Conservation (phyloP, 2,888 invertebrate genomes). For the Drosophila birchii region DNA sequence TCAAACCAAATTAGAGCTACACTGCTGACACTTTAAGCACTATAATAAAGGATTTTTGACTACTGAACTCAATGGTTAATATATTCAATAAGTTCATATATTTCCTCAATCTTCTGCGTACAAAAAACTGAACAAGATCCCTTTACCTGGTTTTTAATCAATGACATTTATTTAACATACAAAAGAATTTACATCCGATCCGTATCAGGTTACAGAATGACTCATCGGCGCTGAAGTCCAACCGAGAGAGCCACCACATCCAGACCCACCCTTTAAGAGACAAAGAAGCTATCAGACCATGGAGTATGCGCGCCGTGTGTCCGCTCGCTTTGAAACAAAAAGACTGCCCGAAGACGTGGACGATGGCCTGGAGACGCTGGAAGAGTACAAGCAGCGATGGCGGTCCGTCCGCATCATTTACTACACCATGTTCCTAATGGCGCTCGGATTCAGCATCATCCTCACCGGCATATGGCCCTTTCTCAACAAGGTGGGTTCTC, state of each 20-base stretch:
- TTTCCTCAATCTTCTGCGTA: not conserved
- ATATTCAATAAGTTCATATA: no score
- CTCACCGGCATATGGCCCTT: constrained; percentile 96
- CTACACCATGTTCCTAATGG: constrained; percentile 96
- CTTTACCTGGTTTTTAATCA: not conserved
- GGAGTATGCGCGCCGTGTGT: constrained; percentile 67
- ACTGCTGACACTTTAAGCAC: not conserved
- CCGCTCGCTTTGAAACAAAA: constrained; percentile 59
- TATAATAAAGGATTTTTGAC: no score
- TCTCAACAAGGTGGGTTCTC: constrained; percentile 89
- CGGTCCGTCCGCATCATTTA: constrained; percentile 92
- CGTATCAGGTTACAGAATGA: constrained; percentile 28
- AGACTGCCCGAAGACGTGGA: constrained; percentile 79
- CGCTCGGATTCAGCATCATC: constrained; percentile 94
- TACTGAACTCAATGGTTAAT: no score
- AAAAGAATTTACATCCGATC: not conserved
- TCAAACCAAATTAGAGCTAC: not conserved
- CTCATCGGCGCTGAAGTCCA: constrained; percentile 7
- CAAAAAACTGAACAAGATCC: not conserved
- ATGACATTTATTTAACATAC: not conserved
- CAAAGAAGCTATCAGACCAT: constrained; percentile 46
- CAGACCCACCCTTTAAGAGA: constrained; percentile 8
- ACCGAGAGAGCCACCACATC: not conserved
- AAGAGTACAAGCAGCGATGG: constrained; percentile 90
- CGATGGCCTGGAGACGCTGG: constrained; percentile 88